Conservation (phyloP, 2,888 invertebrate genomes). For the Megamerina dolium region DNA sequence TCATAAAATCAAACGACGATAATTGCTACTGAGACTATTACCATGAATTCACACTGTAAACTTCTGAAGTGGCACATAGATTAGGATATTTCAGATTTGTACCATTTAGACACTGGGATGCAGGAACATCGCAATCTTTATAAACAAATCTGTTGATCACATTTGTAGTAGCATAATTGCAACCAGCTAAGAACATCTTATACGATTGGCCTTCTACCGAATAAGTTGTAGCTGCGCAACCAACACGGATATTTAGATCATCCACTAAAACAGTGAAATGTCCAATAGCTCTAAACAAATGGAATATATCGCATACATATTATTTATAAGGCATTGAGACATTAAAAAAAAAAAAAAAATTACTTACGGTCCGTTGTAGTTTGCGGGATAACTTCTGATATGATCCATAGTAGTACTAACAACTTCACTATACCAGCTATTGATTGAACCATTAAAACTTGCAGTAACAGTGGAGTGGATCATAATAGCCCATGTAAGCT, state of each 20-base stretch:
- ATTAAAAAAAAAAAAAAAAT: too few species aligned
- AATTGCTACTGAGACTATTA: too few species aligned
- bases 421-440: conserved; percentile 33
- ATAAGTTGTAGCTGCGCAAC: conserved; percentile 25
- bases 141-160: conserved; percentile 30
- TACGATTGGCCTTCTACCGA: not conserved
- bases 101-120: conserved; percentile 24
- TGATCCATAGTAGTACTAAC: conserved; percentile 14
- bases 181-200: conserved; percentile 24
- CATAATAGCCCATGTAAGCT: conserved; percentile 21
- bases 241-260: conserved; percentile 32
- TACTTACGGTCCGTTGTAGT: too few species aligned
- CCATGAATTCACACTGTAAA: conserved; percentile 21
- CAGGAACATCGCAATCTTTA: conserved; percentile 23
- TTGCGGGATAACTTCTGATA: conserved; percentile 24
- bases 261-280: conserved; percentile 34
- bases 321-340: too few species aligned
- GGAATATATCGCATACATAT: too few species aligned
- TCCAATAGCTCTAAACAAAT: conserved; percentile 25
- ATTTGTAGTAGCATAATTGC: conserved; percentile 31
- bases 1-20: too few species aligned
- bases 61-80: conserved; percentile 30
- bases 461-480: not conserved
- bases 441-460: not conserved
- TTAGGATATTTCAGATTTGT: conserved; percentile 26